Percentiles rank a stretch among this genome's conserved stretches.
Conservation (phyloP, 2,888 invertebrate genomes). For the Tetragnatha montana region DNA sequence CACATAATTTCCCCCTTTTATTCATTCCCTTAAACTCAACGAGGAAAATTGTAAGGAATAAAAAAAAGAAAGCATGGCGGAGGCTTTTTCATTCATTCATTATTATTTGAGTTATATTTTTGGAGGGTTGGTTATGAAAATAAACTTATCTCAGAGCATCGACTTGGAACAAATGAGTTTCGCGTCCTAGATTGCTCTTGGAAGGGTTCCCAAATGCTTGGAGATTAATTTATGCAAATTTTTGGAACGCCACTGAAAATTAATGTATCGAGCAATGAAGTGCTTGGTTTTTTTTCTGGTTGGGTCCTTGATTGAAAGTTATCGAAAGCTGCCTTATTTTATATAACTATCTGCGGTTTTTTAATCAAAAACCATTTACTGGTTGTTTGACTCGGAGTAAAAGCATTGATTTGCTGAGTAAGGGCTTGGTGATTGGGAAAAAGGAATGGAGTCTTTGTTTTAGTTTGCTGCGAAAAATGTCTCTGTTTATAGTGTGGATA, state of each 20-base stretch:
- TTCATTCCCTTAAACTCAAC: neutral
- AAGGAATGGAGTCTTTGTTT: no score
- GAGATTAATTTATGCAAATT: constrained; percentile 58
- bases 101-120: constrained; percentile 27
- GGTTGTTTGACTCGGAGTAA: neutral
- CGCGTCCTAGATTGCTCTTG: constrained; percentile 50
- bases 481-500: no score
- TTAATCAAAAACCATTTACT: neutral
- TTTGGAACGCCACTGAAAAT: constrained; percentile 33
- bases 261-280: constrained; percentile 48
- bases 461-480: no score
- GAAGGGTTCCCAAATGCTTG: constrained; percentile 25
- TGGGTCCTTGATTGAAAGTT: constrained; percentile 29
- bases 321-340: constrained; percentile 6
- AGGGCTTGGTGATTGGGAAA: no score
- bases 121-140: constrained; percentile 36
- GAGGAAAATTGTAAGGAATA: neutral
- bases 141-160: constrained; percentile 48
- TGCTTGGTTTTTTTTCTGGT: constrained; percentile 35
- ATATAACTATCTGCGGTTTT: neutral
- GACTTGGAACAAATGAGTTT: constrained; percentile 42
- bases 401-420: neutral
- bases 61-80: neutral
- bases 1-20: neutral
- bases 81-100: neutral